Conservation (phyloP, 1,140 invertebrate genomes). For the Pseudobourletiella spinata region DNA sequence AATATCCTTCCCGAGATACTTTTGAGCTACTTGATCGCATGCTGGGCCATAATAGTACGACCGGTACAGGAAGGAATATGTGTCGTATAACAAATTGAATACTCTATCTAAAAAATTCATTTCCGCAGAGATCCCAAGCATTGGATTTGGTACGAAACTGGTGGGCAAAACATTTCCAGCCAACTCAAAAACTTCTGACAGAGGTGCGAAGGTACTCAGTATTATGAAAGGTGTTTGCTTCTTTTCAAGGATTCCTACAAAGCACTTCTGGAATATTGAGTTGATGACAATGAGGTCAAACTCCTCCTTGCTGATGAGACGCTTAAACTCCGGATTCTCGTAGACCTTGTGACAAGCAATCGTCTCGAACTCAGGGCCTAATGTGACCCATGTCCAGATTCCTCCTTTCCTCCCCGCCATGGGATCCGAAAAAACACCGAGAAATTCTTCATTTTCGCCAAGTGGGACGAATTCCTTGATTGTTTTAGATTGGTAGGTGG, state of each 20-base stretch:
- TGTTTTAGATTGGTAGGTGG: not conserved
- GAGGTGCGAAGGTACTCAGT: not conserved
- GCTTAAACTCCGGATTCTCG: not conserved
- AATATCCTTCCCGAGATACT: too few species aligned
- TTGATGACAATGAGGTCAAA: not conserved
- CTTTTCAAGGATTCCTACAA: not conserved
- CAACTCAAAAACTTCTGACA: not conserved
- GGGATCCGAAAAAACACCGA: not conserved
- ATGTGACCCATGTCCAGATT: not conserved
- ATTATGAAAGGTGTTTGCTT: not conserved
- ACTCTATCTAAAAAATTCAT: conserved; percentile 43
- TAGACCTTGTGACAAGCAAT: not conserved
- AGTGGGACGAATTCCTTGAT: not conserved
- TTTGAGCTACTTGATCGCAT: conserved; percentile 36
- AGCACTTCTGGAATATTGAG: not conserved
- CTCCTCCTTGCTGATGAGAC: not conserved
- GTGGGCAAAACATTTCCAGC: not conserved
- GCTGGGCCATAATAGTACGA: not conserved
- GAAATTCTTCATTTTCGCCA: not conserved
- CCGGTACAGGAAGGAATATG: not conserved
- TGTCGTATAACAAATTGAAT: not conserved
- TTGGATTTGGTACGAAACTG: conserved; percentile 37
- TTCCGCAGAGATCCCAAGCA: conserved; percentile 37
- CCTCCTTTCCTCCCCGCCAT: not conserved
- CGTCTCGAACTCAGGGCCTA: not conserved